Evolutionary conservation across 1,140 invertebrate genomes (phyloP).

Genomic region (Archivesica marissinica): DNA sequence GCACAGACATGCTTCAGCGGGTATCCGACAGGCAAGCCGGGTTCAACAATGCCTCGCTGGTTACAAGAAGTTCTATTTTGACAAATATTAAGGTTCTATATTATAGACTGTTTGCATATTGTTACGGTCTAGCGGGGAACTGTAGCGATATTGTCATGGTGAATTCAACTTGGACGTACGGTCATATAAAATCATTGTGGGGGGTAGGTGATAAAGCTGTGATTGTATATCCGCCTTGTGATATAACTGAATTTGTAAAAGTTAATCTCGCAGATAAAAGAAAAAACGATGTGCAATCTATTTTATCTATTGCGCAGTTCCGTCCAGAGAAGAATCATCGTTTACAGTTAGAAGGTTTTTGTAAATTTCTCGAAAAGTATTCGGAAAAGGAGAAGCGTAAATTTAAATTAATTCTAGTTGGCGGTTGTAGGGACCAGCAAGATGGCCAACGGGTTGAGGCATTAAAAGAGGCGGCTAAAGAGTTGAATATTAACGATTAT

Average conservation of each 20-base stretch:
- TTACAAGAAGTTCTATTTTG: conserved; percentile 92
- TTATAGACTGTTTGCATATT: conserved; percentile 94
- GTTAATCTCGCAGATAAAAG: conserved; percentile 86
- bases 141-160: conserved; percentile 95
- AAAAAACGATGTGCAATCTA: conserved; percentile 86
- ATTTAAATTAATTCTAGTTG: conserved; percentile 88
- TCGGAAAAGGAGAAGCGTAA: conserved; percentile 79
- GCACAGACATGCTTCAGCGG: conserved; percentile 94
- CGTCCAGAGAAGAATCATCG: conserved; percentile 99
- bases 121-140: conserved; percentile 94
- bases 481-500: conserved; percentile 92
- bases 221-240: conserved; percentile 97
- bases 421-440: conserved; percentile 94
- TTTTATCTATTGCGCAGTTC: conserved; percentile 98
- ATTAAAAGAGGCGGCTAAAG: conserved; percentile 91
- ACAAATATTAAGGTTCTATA: conserved; percentile 94
- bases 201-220: conserved; percentile 88
- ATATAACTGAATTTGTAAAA: conserved; percentile 91
- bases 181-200: conserved; percentile 96
- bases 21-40: conserved; percentile 86
- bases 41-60: conserved; percentile 92
- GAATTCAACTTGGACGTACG: conserved; percentile 98
- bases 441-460: conserved; percentile 93
- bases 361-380: conserved; percentile 88
- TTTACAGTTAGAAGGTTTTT: conserved; percentile 94